These are phyloP conservation scores for Smithornis capensis DNA, from an alignment of 2,113 vertebrate genomes.

Conservation along the genomic window DNA sequence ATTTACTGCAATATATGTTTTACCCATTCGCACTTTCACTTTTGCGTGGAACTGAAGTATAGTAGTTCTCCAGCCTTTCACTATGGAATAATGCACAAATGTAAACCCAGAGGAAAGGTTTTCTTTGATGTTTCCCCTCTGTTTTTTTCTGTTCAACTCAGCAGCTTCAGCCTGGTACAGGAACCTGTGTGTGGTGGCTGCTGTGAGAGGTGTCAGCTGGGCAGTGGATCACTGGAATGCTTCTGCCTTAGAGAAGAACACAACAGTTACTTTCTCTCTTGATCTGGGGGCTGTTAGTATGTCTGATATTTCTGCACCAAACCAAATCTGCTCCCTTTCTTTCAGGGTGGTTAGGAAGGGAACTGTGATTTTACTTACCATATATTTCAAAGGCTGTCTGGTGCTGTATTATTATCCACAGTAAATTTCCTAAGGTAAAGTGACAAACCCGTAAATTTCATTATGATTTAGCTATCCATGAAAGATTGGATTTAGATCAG, in stretches of 20 bases:
- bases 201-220: neutral
- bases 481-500: constrained; percentile 74
- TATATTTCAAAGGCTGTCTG: neutral
- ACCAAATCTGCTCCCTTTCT: neutral
- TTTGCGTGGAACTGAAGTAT: neutral
- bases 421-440: constrained; percentile 66
- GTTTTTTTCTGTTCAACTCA: neutral
- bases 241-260: neutral
- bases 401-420: neutral
- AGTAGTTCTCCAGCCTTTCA: neutral
- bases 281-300: neutral
- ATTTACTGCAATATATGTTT: neutral
- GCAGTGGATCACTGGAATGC: neutral
- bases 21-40: neutral
- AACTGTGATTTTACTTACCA: neutral
- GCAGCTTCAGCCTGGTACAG: neutral
- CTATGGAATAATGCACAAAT: accelerated
- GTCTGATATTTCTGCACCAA: neutral
- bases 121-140: neutral
- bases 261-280: neutral
- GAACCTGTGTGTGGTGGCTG: neutral
- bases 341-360: neutral
- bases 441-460: constrained; percentile 75
- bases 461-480: constrained; percentile 74
- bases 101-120: neutral